These are phyloP conservation scores for Pseudorasbora parva DNA, from an alignment of 2,113 vertebrate species.

Conservation along the genomic window DNA sequence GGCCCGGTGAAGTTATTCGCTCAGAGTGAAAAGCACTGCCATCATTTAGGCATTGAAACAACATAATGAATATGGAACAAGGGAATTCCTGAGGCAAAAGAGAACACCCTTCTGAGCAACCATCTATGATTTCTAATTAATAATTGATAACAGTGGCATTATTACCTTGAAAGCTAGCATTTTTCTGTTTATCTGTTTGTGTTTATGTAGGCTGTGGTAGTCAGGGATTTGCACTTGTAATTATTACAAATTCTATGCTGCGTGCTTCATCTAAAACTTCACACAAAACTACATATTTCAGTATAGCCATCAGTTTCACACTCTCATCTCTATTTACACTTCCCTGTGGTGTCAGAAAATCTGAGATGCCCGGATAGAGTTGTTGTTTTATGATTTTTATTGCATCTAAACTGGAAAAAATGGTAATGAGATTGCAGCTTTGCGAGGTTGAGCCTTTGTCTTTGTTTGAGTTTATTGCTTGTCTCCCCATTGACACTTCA, in stretches of 20 bases:
- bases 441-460: conserved; percentile 14
- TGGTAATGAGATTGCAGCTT: conserved; percentile 7
- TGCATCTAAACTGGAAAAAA: conserved; percentile 16
- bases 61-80: conserved; percentile 18
- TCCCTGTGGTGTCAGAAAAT: conserved; percentile 23
- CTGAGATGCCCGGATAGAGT: not conserved
- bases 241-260: not conserved
- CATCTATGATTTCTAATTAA: conserved; percentile 30
- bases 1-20: conserved; percentile 12
- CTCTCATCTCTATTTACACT: conserved; percentile 16
- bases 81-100: conserved; percentile 20
- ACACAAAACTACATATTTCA: not conserved
- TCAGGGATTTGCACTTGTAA: conserved; percentile 7
- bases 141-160: conserved; percentile 49
- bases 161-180: conserved; percentile 29
- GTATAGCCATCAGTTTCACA: not conserved
- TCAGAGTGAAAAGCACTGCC: conserved; percentile 15
- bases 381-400: conserved; percentile 17
- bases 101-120: conserved; percentile 25
- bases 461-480: conserved; percentile 7
- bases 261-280: not conserved
- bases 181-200: not conserved
- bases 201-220: not conserved
- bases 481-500: conserved; percentile 16
- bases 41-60: conserved; percentile 24